phyloP scores from a whole-genome alignment of 2,888 invertebrate species.

The Oxycera nigricornis region DNA sequence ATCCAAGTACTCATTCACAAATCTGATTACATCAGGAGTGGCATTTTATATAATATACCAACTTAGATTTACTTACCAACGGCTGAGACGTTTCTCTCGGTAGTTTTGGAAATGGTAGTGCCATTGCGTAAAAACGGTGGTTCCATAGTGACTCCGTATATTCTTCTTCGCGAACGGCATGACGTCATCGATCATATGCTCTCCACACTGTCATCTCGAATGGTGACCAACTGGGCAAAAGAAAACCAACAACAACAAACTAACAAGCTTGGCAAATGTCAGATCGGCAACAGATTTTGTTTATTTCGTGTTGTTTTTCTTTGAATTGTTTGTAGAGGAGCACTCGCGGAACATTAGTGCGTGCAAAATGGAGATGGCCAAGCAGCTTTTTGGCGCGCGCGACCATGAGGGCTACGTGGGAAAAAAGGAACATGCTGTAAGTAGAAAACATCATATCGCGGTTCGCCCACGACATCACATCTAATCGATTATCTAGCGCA shows the following conservation, averaged over 20 bases:
- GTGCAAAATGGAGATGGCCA: slow-evolving; percentile 84
- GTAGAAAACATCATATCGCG: slow-evolving; percentile 50
- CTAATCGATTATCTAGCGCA: slow-evolving; percentile 65
- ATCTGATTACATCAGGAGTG: too few species aligned
- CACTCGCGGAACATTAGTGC: background rate
- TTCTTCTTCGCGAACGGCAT: background rate
- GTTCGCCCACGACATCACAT: background rate
- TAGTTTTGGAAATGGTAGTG: too few species aligned
- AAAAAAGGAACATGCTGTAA: slow-evolving; percentile 80
- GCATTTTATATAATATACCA: too few species aligned
- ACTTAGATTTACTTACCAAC: too few species aligned
- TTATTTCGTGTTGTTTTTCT: slow-evolving; percentile 20
- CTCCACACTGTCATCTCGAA: background rate
- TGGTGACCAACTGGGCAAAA: slow-evolving; percentile 3
- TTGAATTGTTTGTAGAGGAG: slow-evolving; percentile 4
- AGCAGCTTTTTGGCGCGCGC: slow-evolving; percentile 85
- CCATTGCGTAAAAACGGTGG: too few species aligned
- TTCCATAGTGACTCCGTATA: too few species aligned
- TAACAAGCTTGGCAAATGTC: slow-evolving; percentile 18
- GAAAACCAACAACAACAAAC: background rate
- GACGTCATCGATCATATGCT: slow-evolving; percentile 19
- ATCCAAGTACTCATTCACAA: too few species aligned
- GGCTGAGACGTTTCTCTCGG: too few species aligned
- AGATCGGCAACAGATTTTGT: slow-evolving; percentile 17
- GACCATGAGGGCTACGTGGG: slow-evolving; percentile 91